Evolutionary conservation across 2,888 invertebrate species (phyloP).

Genomic region (Cosmorhoe ocellata): DNA sequence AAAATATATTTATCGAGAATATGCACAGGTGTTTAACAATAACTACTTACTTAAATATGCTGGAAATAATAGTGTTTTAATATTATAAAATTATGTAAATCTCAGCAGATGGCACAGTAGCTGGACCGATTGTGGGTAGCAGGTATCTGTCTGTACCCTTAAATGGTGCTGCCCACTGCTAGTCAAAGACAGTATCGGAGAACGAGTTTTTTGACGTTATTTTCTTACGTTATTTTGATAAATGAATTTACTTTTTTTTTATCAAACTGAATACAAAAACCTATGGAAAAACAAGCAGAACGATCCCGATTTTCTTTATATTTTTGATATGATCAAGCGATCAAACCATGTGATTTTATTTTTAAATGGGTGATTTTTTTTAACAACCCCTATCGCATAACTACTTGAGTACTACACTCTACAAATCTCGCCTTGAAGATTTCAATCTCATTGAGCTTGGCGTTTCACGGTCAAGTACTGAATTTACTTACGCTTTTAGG

Average conservation of each 20-base stretch:
- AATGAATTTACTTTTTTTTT: neutral
- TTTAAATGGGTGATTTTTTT: no score
- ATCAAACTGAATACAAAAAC: conserved; percentile 1
- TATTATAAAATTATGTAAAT: conserved; percentile 6
- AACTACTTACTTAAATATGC: no score
- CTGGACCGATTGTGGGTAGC: conserved; percentile 18
- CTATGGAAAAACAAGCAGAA: no score
- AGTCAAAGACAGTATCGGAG: neutral
- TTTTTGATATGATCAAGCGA: no score
- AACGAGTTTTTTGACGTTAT: conserved; percentile 11
- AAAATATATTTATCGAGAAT: no score
- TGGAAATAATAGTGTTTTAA: neutral
- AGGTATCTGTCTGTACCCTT: conserved; percentile 18
- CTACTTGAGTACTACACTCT: neutral
- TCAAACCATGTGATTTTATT: no score
- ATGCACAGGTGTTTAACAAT: no score
- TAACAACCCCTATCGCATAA: neutral
- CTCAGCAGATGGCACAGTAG: conserved; percentile 18
- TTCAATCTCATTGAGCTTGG: conserved; percentile 2
- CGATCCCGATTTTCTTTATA: no score
- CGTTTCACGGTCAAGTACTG: conserved; percentile 17
- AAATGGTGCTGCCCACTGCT: conserved; percentile 17
- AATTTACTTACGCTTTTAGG: no score
- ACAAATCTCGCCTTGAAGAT: conserved; percentile 14
- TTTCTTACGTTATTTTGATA: conserved; percentile 12